These are phyloP conservation scores for Odontomyia ornata DNA, from an alignment of 2,888 invertebrate species.

Conservation along the genomic window DNA sequence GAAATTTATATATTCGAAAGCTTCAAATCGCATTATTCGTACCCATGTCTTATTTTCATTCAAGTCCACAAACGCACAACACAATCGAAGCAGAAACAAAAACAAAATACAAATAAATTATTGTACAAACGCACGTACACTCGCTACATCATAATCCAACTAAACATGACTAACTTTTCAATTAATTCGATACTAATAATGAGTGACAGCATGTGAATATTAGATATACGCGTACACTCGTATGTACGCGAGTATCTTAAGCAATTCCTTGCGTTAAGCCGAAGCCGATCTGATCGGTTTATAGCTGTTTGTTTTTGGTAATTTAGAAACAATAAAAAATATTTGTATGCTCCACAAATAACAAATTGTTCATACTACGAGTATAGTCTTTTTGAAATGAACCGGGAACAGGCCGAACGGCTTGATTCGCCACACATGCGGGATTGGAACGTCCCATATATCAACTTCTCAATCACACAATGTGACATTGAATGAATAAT, in stretches of 20 bases:
- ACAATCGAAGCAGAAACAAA: constrained; percentile 2
- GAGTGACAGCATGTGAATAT: constrained; percentile 29
- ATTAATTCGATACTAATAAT: constrained; percentile 20
- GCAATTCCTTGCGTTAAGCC: neutral
- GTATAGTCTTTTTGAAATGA: neutral
- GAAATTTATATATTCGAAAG: constrained; percentile 8
- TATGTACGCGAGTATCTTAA: neutral
- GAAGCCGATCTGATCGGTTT: too few species aligned
- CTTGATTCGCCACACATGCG: neutral
- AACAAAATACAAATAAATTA: neutral
- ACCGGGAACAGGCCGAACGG: neutral
- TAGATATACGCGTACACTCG: neutral
- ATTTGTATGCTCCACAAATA: neutral
- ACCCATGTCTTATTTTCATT: constrained; percentile 18
- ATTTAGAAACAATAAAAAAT: constrained; percentile 12
- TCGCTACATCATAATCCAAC: constrained; percentile 1
- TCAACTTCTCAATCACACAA: neutral
- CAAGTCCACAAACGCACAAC: constrained; percentile 6
- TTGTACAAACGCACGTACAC: neutral
- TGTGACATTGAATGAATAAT: constrained; percentile 28
- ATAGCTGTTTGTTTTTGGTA: neutral
- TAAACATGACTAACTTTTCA: constrained; percentile 26
- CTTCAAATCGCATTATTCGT: constrained; percentile 21
- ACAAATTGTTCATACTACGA: neutral
- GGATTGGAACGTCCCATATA: constrained; percentile 1